phyloP scores from a whole-genome alignment of 64 coral and sea anemone genomes.

The Trachythela sp. region DNA sequence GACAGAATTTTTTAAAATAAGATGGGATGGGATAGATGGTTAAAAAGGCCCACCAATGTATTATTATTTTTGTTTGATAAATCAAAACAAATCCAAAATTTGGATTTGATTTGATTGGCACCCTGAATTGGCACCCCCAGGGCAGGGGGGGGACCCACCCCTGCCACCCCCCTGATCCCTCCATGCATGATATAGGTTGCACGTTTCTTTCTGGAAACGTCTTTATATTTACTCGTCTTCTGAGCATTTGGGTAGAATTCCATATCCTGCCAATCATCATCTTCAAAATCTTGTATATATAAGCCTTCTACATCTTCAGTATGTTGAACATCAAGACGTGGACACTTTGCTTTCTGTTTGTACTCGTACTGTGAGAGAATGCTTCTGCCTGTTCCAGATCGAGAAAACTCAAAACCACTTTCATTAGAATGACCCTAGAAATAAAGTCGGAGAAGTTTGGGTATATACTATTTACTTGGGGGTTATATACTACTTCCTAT shows the following conservation, averaged over 20 bases:
- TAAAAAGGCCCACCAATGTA: no score
- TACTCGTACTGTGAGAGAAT: neutral
- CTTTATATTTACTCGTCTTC: neutral
- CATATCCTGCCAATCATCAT: neutral
- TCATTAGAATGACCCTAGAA: neutral
- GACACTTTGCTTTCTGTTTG: constrained; percentile 5
- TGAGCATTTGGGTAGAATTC: neutral
- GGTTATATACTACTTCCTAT: neutral
- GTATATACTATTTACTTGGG: neutral
- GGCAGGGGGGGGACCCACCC: no score
- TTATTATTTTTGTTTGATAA: no score
- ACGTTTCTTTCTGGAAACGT: no score
- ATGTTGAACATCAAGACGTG: neutral
- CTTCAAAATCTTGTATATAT: neutral
- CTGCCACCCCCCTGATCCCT: no score
- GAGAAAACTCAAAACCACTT: neutral
- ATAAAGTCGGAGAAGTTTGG: neutral
- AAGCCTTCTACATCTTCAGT: neutral
- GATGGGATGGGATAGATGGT: no score
- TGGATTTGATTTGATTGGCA: no score
- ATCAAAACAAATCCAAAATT: no score
- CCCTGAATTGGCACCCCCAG: no score
- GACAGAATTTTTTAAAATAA: no score
- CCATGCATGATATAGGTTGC: no score
- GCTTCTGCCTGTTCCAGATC: neutral